These are phyloP conservation scores for Diloba caeruleocephala DNA, from an alignment of 2,888 invertebrate genomes.

Conservation along the genomic window DNA sequence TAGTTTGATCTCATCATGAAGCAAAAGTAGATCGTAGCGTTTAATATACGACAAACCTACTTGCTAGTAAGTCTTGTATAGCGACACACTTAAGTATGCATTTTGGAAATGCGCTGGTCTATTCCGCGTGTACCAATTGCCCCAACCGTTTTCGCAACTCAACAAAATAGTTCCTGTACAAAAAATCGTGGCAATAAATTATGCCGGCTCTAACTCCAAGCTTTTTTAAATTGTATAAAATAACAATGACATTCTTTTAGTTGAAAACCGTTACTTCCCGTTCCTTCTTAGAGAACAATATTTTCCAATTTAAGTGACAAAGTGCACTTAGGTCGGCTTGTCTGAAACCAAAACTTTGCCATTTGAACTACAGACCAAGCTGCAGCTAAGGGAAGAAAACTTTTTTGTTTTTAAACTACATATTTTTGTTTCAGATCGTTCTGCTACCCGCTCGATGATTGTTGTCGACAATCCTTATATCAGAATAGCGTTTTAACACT, in stretches of 20 bases:
- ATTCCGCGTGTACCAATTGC: not conserved
- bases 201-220: constrained; percentile 32
- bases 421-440: constrained; percentile 45
- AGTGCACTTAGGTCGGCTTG: constrained; percentile 87
- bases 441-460: constrained; percentile 19
- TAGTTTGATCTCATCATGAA: too few species aligned
- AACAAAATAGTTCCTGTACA: constrained; percentile 13
- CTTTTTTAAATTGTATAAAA: constrained; percentile 62
- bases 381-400: constrained; percentile 65
- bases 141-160: constrained; percentile 13
- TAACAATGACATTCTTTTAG: constrained; percentile 67
- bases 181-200: constrained; percentile 41
- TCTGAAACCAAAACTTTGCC: constrained; percentile 87
- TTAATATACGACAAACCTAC: too few species aligned
- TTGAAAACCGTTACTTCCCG: constrained; percentile 70
- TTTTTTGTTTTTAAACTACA: constrained; percentile 69
- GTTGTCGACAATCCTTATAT: constrained; percentile 8
- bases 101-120: too few species aligned
- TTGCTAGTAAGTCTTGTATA: too few species aligned
- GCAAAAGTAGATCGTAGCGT: too few species aligned
- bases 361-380: constrained; percentile 83
- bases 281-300: constrained; percentile 82
- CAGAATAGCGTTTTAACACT: not conserved
- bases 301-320: constrained; percentile 89
- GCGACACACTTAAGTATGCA: too few species aligned